These are phyloP conservation scores for Drosophila anceps DNA, from an alignment of 2,888 invertebrate genomes.

Conservation along the genomic window DNA sequence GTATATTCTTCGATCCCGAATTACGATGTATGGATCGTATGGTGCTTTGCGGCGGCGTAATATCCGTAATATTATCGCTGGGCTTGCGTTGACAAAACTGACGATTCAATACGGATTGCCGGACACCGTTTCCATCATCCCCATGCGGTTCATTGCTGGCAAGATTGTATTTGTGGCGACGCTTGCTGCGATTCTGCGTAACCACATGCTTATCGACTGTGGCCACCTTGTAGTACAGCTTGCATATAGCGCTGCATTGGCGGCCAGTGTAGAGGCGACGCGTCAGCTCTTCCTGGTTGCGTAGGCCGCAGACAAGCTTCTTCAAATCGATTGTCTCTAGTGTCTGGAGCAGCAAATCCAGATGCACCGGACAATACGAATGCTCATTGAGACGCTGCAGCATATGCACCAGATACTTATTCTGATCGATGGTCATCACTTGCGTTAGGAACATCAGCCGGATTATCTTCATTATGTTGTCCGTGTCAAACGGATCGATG, in stretches of 20 bases:
- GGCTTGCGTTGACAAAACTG: conserved; percentile 34
- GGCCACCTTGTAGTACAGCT: conserved; percentile 40
- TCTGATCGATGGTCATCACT: conserved; percentile 50
- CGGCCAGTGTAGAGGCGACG: conserved; percentile 26
- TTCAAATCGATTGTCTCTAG: conserved; percentile 30
- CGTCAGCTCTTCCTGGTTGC: conserved; percentile 31
- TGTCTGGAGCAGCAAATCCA: conserved; percentile 37
- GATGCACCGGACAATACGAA: conserved; percentile 36
- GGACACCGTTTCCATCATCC: conserved; percentile 2
- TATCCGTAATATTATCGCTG: background rate
- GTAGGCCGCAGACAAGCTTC: conserved; percentile 52
- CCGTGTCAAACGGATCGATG: conserved; percentile 56
- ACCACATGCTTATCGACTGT: conserved; percentile 39
- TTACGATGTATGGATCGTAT: background rate
- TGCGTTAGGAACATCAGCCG: conserved; percentile 53
- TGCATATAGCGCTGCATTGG: conserved; percentile 43
- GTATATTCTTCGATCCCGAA: background rate
- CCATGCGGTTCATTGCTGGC: background rate
- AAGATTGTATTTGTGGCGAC: background rate
- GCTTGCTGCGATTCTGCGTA: conserved; percentile 1
- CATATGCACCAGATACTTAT: conserved; percentile 39
- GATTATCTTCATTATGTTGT: conserved; percentile 51
- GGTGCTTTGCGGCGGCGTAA: background rate
- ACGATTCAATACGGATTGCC: conserved; percentile 23
- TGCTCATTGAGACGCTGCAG: conserved; percentile 43